These are phyloP conservation scores for Chromis chromis DNA, from an alignment of 2,797 vertebrate genomes.

Conservation along the genomic window DNA sequence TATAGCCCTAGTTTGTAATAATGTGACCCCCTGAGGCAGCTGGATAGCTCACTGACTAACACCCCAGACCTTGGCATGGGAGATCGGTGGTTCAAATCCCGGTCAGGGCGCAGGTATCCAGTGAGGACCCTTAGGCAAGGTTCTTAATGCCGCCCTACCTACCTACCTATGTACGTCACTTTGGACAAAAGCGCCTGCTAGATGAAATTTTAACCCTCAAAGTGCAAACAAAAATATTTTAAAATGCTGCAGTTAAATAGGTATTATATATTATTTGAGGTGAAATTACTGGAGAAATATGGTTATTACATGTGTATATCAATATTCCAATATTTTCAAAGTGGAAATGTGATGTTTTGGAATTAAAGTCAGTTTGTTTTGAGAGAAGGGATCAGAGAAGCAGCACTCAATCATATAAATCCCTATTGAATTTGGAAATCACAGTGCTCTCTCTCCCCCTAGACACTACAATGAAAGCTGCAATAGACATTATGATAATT, in stretches of 20 bases:
- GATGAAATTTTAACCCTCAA: background rate
- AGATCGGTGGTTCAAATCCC: too few relatives aligned
- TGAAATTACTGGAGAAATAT: background rate
- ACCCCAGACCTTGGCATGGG: too few relatives aligned
- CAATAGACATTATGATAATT: slow-evolving; percentile 72
- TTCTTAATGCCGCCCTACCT: too few relatives aligned
- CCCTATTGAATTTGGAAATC: slow-evolving; percentile 72
- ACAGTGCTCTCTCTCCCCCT: slow-evolving; percentile 44
- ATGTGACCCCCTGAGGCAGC: too few relatives aligned
- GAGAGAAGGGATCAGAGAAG: slow-evolving; percentile 60
- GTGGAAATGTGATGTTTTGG: slow-evolving; percentile 50
- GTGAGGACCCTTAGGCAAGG: too few relatives aligned
- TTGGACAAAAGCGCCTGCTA: too few relatives aligned
- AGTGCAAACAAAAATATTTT: background rate
- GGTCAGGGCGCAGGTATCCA: too few relatives aligned
- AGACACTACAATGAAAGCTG: slow-evolving; percentile 59
- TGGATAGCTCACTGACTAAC: too few relatives aligned
- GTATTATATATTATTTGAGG: background rate
- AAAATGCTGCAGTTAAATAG: background rate
- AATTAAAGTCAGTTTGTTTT: slow-evolving; percentile 53
- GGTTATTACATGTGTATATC: background rate
- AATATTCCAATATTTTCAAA: background rate
- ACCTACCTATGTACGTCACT: too few relatives aligned
- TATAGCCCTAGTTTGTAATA: background rate
- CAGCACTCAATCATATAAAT: slow-evolving; percentile 70